Percentiles rank a stretch among this genome's conserved stretches.
Evolutionary conservation across 1,140 invertebrate genomes (phyloP).

Genomic region (Brachionus manjavacas): DNA sequence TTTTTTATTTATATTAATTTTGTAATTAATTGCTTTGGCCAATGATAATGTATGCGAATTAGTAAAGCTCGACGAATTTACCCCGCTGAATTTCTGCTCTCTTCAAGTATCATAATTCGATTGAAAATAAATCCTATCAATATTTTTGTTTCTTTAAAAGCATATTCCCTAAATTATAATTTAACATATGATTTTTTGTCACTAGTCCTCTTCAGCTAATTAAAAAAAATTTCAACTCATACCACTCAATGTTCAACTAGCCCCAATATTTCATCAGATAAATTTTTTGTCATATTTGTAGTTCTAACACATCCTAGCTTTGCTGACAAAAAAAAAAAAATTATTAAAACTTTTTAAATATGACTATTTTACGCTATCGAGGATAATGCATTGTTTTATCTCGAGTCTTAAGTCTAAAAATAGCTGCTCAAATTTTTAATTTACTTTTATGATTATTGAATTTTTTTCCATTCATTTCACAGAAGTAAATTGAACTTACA

Average conservation of each 20-base stretch:
- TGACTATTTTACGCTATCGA: not conserved
- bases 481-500: too few species aligned
- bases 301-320: too few species aligned
- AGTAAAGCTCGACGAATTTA: not conserved
- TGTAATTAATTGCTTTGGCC: slow-evolving; percentile 35
- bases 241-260: not conserved
- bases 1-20: slow-evolving; percentile 16
- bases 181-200: slow-evolving; percentile 1
- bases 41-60: slow-evolving; percentile 31
- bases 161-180: not conserved
- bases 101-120: not conserved
- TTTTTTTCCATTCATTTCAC: too few species aligned
- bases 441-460: too few species aligned
- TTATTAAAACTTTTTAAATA: not conserved
- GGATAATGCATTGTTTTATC: not conserved
- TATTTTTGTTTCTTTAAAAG: not conserved
- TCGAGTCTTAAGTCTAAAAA: not conserved
- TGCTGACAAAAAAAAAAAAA: not conserved
- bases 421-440: not conserved
- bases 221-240: not conserved
- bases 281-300: not conserved
- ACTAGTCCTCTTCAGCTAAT: not conserved
- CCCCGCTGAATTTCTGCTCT: not conserved
- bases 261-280: not conserved
- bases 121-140: slow-evolving; percentile 5